Conservation (phyloP, 1,140 invertebrate species). For the Oedothorax gibbosus region DNA sequence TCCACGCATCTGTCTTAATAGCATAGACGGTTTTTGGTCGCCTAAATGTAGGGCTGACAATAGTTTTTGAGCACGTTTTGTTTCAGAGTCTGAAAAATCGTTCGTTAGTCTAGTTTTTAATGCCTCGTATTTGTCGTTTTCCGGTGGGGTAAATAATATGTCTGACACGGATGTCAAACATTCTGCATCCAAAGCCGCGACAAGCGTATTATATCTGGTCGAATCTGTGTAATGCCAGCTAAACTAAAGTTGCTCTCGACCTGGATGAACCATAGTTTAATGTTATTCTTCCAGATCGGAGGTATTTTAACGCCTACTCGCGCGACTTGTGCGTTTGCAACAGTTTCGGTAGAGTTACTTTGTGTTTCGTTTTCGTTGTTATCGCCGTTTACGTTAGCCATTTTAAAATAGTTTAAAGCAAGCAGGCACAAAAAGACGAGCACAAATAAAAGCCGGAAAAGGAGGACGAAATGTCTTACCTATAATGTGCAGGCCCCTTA, state of each 20-base stretch:
- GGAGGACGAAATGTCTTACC: too few relatives aligned
- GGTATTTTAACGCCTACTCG: background rate
- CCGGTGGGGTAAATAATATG: background rate
- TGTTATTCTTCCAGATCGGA: slow-evolving; percentile 2
- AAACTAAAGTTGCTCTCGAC: slow-evolving; percentile 6
- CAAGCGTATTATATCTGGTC: slow-evolving; percentile 3
- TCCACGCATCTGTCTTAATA: slow-evolving; percentile 16
- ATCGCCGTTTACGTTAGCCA: too few relatives aligned
- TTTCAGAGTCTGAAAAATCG: background rate
- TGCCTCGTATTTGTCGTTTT: background rate
- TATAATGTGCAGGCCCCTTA: too few relatives aligned
- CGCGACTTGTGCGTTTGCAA: too few relatives aligned
- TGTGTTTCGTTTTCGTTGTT: too few relatives aligned
- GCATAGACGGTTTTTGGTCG: slow-evolving; percentile 17
- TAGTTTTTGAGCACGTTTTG: background rate
- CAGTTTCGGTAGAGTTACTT: too few relatives aligned
- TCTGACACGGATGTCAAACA: slow-evolving; percentile 4
- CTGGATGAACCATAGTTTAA: slow-evolving; percentile 6
- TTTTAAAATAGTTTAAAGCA: too few relatives aligned
- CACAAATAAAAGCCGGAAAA: too few relatives aligned
- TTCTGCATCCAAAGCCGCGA: slow-evolving; percentile 4
- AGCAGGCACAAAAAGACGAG: too few relatives aligned
- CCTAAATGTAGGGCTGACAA: slow-evolving; percentile 6
- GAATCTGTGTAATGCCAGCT: background rate
- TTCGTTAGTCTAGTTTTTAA: background rate